Conservation (phyloP, 1,140 invertebrate species). For the Hyles euphorbiae region DNA sequence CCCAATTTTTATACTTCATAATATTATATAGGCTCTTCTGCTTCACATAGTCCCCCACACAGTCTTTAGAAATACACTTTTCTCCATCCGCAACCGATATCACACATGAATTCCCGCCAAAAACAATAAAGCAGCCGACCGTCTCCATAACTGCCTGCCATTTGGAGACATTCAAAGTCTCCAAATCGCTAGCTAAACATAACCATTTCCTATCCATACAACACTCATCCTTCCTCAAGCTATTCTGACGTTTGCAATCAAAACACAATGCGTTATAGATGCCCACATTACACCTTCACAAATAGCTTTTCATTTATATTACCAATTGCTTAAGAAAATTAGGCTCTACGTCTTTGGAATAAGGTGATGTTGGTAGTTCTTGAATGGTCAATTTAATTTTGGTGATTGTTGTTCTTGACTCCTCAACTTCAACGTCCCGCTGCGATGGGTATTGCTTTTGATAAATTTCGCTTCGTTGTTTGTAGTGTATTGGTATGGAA, state of each 20-base stretch:
- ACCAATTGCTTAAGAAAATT: not conserved
- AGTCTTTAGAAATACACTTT: too few species aligned
- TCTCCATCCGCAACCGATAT: too few species aligned
- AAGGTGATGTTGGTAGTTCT: conserved; percentile 13
- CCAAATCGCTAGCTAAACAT: conserved; percentile 43
- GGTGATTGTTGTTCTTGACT: conserved; percentile 13
- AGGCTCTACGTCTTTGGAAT: conserved; percentile 15
- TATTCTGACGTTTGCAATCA: conserved; percentile 64
- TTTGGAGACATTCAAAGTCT: conserved; percentile 48
- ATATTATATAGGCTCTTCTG: too few species aligned
- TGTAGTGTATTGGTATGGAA: conserved; percentile 31
- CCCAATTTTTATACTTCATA: too few species aligned
- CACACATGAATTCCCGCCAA: not conserved
- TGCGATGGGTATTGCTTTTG: conserved; percentile 4
- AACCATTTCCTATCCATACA: conserved; percentile 68
- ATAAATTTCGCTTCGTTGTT: conserved; percentile 17
- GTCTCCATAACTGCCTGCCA: conserved; percentile 38
- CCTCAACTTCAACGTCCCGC: conserved; percentile 5
- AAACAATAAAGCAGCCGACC: conserved; percentile 25
- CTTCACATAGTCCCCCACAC: too few species aligned
- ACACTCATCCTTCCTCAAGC: conserved; percentile 50
- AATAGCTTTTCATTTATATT: conserved; percentile 8
- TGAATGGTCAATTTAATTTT: conserved; percentile 20
- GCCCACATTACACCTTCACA: conserved; percentile 19
- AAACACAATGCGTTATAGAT: conserved; percentile 73